Evolutionary conservation across 2,888 invertebrate species (phyloP), one percentile per base, ranked within the genome.

Genomic region (Euplexia lucipara): DNA sequence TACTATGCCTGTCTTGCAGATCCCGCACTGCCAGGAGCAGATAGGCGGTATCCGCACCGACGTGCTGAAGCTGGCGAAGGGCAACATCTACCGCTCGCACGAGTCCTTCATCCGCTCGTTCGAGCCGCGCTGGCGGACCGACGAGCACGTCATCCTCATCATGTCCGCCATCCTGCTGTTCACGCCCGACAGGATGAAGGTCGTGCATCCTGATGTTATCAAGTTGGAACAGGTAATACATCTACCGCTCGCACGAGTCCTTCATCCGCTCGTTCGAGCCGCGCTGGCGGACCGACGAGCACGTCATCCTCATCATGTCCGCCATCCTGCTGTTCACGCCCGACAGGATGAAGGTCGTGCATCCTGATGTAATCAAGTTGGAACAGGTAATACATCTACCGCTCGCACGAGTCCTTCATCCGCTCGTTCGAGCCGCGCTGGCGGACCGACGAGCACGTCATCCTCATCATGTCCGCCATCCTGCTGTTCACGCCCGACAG

Each of bases 281-380:
- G 48, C 96, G 97, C 76, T 98, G 98, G 97, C 96, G 98, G 32
- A 96, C 96, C 45, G 99, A 99, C 94, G 98, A 98, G 89, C 97
- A 98, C 88, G 97, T 99, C 59, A 98, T 99, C 88, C 96, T 99
- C 26, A 97, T 99, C 82, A 96, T 99, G 91, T 98, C 98, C 86
- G 98, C 99, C 79, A 98, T 99, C 70, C 96, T 98, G 72, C 94
- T 99, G 51, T 99, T 99, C 91, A 97, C 98, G 57, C 98, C 99
- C 0, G 97, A 97, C 70, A 93, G 99, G 62, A 95, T 97, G 1
- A 96, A 97, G 81, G 97, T 98, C 18, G 96, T 98, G 79, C 98
- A 98, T 88, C 96, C 96, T 20, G 98, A 98, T 88, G 98, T 98
- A 52, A 97, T 98, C 70, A 97, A 97, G 91, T 90, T 98, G 63